Evolutionary conservation across 2,113 vertebrate genomes (phyloP).

Genomic region (Australoheros scitulus): DNA sequence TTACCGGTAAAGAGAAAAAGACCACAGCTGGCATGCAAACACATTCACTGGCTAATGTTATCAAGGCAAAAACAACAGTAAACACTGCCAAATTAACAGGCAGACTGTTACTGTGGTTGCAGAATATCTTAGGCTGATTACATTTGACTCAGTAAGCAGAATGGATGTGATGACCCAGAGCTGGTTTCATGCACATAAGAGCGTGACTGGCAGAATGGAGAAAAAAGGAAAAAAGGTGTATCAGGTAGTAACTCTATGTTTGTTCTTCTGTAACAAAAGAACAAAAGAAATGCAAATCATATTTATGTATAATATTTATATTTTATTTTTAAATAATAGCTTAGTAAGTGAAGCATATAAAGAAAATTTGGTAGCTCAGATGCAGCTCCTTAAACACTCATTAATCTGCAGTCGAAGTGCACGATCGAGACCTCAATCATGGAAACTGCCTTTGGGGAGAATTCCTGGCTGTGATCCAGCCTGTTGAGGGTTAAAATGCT

Average conservation of each 20-base stretch:
- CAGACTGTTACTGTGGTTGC: neutral
- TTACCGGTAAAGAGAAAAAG: neutral
- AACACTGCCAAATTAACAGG: neutral
- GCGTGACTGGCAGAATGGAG: neutral
- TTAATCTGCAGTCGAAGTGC: neutral
- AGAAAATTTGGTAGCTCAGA: neutral
- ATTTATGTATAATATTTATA: neutral
- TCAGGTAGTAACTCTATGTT: too few species aligned
- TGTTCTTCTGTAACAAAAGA: neutral
- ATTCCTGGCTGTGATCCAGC: slow-evolving; percentile 26
- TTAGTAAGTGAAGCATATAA: neutral
- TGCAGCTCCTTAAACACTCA: neutral
- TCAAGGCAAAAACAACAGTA: neutral
- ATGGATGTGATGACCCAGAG: neutral
- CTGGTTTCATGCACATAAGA: neutral
- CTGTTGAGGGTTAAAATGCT: slow-evolving; percentile 27
- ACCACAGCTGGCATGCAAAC: neutral
- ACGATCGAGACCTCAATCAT: neutral
- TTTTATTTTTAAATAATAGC: neutral
- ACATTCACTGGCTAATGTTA: neutral
- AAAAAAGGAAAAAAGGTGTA: neutral
- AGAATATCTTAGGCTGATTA: slow-evolving; percentile 3
- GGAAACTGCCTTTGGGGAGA: neutral
- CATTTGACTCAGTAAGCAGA: neutral
- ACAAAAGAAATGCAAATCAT: neutral